Evolutionary conservation across 2,113 vertebrate species (phyloP).

Genomic region (Sminthopsis crassicaudata): DNA sequence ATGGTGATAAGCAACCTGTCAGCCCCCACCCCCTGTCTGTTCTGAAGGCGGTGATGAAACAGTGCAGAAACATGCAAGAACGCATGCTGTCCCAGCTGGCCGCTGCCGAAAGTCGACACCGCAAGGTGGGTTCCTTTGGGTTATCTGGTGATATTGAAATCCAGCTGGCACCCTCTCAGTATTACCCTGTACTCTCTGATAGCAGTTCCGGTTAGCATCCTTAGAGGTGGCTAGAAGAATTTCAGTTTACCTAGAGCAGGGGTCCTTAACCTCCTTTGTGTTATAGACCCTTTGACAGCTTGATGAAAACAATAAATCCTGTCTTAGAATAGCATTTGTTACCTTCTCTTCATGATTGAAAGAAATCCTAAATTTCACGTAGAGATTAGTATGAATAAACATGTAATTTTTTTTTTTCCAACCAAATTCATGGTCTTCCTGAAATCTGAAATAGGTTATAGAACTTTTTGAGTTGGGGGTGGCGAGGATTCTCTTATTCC

Average conservation of each 20-base stretch:
- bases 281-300: neutral
- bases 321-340: neutral
- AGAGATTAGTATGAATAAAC: neutral
- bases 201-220: neutral
- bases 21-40: conserved; percentile 92
- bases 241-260: neutral
- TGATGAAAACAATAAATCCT: neutral
- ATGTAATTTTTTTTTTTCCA: neutral
- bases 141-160: fast-evolving
- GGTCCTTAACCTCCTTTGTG: neutral
- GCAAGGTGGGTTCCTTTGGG: conserved; percentile 86
- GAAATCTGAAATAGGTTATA: neutral
- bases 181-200: neutral
- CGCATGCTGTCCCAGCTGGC: conserved; percentile 97
- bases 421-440: neutral
- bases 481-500: neutral
- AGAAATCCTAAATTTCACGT: neutral
- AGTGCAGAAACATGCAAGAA: conserved; percentile 97
- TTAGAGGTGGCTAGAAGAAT: neutral
- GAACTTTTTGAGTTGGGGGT: neutral
- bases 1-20: conserved; percentile 85
- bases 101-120: conserved; percentile 94
- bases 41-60: conserved; percentile 95
- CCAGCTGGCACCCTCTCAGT: fast-evolving
- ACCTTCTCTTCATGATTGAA: neutral